Conservation (phyloP, 2,113 vertebrate species). For the Heteronetta atricapilla region DNA sequence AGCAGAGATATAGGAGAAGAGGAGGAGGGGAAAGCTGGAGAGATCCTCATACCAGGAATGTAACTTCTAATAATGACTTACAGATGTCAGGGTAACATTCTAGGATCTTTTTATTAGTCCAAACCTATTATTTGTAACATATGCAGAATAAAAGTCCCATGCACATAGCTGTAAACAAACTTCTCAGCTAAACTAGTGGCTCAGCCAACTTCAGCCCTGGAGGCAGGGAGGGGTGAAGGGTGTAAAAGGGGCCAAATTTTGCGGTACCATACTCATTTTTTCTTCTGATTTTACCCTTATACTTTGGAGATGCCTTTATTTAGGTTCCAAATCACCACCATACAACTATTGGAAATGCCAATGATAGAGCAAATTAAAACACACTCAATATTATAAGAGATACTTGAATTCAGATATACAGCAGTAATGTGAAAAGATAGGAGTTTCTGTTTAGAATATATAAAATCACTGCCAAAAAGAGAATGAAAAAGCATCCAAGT, state of each 20-base stretch:
- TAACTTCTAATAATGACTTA: slow-evolving; percentile 39
- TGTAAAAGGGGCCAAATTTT: not conserved
- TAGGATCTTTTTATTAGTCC: slow-evolving; percentile 25
- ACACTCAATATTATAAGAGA: not conserved
- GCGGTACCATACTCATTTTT: not conserved
- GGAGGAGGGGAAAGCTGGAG: slow-evolving; percentile 6
- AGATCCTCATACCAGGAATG: not conserved
- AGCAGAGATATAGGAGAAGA: not conserved
- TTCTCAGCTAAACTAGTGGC: not conserved
- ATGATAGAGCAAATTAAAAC: slow-evolving; percentile 10
- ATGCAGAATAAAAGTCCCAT: slow-evolving; percentile 7
- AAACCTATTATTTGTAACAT: slow-evolving; percentile 41
- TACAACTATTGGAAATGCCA: not conserved
- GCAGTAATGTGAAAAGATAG: not conserved
- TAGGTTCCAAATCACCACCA: not conserved
- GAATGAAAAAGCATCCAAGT: not conserved
- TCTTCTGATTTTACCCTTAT: not conserved
- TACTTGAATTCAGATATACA: not conserved
- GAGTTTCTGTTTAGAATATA: not conserved
- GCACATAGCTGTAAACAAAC: slow-evolving; percentile 17
- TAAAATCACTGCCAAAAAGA: not conserved
- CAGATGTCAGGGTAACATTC: slow-evolving; percentile 30
- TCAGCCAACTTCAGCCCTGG: not conserved
- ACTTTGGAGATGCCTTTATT: not conserved
- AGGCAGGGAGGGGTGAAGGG: not conserved